Evolutionary conservation across 2,888 invertebrate genomes (phyloP), one percentile per base, ranked within the genome.

Genomic region (Anodontia alba): DNA sequence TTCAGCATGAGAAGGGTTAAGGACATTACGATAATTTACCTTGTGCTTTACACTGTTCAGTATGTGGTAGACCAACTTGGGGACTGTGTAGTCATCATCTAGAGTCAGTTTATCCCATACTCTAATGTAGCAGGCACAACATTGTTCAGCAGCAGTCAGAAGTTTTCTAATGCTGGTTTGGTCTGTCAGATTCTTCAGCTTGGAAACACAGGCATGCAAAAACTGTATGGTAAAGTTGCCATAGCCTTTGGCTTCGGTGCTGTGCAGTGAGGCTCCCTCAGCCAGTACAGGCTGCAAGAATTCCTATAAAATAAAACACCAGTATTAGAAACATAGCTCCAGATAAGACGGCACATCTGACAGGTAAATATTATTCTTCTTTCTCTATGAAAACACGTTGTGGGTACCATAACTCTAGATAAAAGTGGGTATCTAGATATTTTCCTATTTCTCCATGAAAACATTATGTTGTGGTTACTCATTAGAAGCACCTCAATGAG

Each of bases 191-290:
- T 20, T 43, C 33, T 73, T 73, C 38, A 68, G 29, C 33, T 78
- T 78, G 17, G 69, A 51, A 1, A 68, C 42, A 8, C 42, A 51
- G 26, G 26, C 33, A 36, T 78, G 73, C 0, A 78, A 73, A 69
- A 72, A 78, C 17, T 73, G 46, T 20, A 67, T 67, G 33, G 72
- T 51, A 49, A 78, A 78, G 3, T 23, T 17, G 23, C 54, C 51
- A 54, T 73, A 78, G 29, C 66, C 72, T 36, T 73, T 73, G 17
- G 78, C 54, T 8, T 68, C 73, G 7, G 62, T 15, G 43, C 31
- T 26, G 29, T 67, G 54, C 17, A 78, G 57, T 57, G 23, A 26
- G 5, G 3, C 1, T 1, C 51, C 38, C 3, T 29, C 20, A 20
- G 51, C 42, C 20, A 17, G 49, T 2, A 68, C 68, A 20, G 38